Base-by-base conservation (phyloP, 2,888 invertebrate genomes). In the Aleiodes alternator region DNA sequence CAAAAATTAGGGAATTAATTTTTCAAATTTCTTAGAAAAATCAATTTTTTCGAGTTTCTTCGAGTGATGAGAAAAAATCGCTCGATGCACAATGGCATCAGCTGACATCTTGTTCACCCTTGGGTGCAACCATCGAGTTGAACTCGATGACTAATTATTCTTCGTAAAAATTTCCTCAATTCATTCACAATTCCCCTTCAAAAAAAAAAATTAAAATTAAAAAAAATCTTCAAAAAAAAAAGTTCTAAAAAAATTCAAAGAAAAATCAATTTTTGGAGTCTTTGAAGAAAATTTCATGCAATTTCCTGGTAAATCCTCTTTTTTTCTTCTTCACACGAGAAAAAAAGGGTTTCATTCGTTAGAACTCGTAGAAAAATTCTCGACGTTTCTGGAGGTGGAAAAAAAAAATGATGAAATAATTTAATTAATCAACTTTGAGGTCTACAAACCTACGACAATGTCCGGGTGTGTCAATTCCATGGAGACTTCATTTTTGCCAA, bases 391-490 rank as follows among this genome's bases (percentile, higher is more conserved):
- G 11, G 11, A 64, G 43, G 3, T 43, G 1, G 1, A 23, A 23
- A 38, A 48, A 48, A 16, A 8, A 55, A 7, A 14, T 61, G 61
- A 48, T 16, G 16, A 11, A 38, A 14, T 61, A 23, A 12, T 43
- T 64, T 38, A 64, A 64, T 64, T 64, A 43, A 64, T 64, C 16
- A 38, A 31, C 16, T n/a, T 16, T 5, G 61, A 14, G 8, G 7
- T 61, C 31, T 64, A 64, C 64, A 23, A 48, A 64, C 64, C 64
- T 64, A 8, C 23, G 43, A 16, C 12, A 16, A 64, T 23, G 64
- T 64, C 64, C 64, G 64, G 64, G 64, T 64, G 64, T 64, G 64
- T 64, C 64, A 64, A 64, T 64, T 64, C 23, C 48, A 64, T 64
- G 16, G 43, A 64, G 64, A 9, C 16, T 11, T 64, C 64, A 64